Base-by-base conservation (phyloP, 2,797 vertebrate species). In the Tinamus major region DNA sequence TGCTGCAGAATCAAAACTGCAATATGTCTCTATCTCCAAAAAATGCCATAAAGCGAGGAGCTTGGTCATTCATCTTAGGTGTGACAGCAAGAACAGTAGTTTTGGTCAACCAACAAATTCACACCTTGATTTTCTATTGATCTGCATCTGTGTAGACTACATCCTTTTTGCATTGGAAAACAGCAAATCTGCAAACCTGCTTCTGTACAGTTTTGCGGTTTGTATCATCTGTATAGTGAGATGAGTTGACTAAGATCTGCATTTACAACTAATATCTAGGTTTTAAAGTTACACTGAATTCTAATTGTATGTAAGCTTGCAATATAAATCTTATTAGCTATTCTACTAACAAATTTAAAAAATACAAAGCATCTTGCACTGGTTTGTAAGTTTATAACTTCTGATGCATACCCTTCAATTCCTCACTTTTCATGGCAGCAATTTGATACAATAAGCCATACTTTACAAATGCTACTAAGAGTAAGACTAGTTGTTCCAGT, bases 391-490 rank as follows among this genome's bases (percentile, higher is more conserved):
- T 55, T 61, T 26, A n/a, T 56, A 56, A 90, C 59, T 53, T 83
- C 55, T 81, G 69, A 79, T n/a, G 29, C 42, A 55, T 33, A 67
- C 42, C 27, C 35, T 93, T 94, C 81, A 95, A 91, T 92, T 92
- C 70, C 59, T 78, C 41, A 63, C n/a, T 79, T 89, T 87, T 93
- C 95, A 94, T 53, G 63, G 89, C 70, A 93, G 85, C 77, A 85
- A 49, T 93, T 79, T 81, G 63, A 86, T 70, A 79, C 59, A 86
- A 89, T 81, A 93, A 96, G 91, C 26, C 56, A 70, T 13, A 77
- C 87, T 92, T 84, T 81, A 79, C 67, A 85, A 87, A 90, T 92
- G 18, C 76, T 77, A 91, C 95, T 92, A 88, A 53, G 21, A 51
- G 13, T 37, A 91, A 75, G 48, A 82, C 76, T 64, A 64, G 76